A percentile compares a stretch with the other conserved stretches of the same genome.
These are phyloP conservation scores for Drosophila saltans DNA, from an alignment of 1,140 invertebrate genomes.

Conservation along the genomic window DNA sequence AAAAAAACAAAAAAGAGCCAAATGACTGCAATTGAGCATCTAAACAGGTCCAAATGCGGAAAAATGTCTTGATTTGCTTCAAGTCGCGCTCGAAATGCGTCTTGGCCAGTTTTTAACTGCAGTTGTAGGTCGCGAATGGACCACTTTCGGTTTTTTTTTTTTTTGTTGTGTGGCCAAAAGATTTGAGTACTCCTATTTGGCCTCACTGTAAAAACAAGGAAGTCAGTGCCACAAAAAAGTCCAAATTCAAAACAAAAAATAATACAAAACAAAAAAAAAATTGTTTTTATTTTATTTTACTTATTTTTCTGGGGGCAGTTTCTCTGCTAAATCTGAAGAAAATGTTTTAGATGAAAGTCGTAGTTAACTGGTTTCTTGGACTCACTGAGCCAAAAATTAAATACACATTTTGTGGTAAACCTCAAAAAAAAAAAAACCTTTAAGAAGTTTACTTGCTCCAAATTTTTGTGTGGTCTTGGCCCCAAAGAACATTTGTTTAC, in stretches of 20 bases:
- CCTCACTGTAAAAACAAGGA: slow-evolving; percentile 51
- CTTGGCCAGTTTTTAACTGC: slow-evolving; percentile 20
- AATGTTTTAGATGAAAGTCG: slow-evolving; percentile 67
- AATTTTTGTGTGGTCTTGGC: background rate
- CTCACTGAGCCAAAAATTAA: slow-evolving; percentile 68
- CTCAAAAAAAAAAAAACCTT: slow-evolving; percentile 27
- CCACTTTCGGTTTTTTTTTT: slow-evolving; percentile 33
- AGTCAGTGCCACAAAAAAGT: slow-evolving; percentile 36
- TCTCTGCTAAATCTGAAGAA: slow-evolving; percentile 16
- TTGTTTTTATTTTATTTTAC: slow-evolving; percentile 52
- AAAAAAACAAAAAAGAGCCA: slow-evolving; percentile 6
- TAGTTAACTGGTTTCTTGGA: slow-evolving; percentile 60
- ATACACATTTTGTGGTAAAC: slow-evolving; percentile 66
- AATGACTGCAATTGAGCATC: slow-evolving; percentile 68
- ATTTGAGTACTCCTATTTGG: slow-evolving; percentile 48
- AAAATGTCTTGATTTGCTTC: slow-evolving; percentile 63
- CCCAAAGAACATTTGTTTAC: background rate
- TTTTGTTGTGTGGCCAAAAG: background rate
- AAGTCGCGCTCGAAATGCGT: slow-evolving; percentile 4
- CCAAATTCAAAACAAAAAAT: slow-evolving; percentile 32
- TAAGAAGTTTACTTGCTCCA: slow-evolving; percentile 33
- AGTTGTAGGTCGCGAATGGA: slow-evolving; percentile 39
- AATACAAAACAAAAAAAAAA: background rate
- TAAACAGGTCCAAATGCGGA: slow-evolving; percentile 53
- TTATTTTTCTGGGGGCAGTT: slow-evolving; percentile 56